Evolutionary conservation across 2,888 invertebrate genomes (phyloP), one percentile per base, ranked within the genome.

Genomic region (Ochropleura plecta): DNA sequence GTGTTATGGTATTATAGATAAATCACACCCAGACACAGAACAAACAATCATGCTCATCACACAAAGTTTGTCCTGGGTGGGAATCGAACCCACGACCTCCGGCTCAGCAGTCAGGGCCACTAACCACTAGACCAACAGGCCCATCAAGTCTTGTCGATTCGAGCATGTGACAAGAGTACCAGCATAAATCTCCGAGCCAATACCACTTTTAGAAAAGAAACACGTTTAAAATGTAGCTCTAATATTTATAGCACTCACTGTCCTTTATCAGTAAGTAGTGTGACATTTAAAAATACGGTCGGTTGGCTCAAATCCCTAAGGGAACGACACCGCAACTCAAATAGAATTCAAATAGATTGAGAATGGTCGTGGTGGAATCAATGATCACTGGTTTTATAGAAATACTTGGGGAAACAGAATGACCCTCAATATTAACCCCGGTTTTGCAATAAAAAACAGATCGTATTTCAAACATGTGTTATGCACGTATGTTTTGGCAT

Each of bases 231-330:
- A 78, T 59, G 64, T 78, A 65, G n/a, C 57, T 48, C 12, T 44
- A 78, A 57, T 70, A 73, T 80, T 57, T 57, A 79, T 78, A 55
- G 49, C 49, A 30, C 14, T 12, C 46, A n/a, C 74, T 55, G 3
- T 55, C n/a, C 18, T 55, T 63, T 44, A 70, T 70, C 51, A 46
- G 46, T 53, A 49, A 51, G 66, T 70, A 62, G 66, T 51, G 62
- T 60, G 79, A 69, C 80, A 57, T 73, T 79, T 60, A 40, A 76
- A 79, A 73, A 79, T 60, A 79, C 49, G 64, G 68, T 49, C 46
- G 51, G 57, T 66, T 62, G 60, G 46, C 18, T 55, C 30, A 51
- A 72, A 57, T 75, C 66, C 75, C 81, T 53, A 5, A 2, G 57
- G 75, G 49, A 65, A 65, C 42, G 30, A 53, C 9, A 65, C 48